A percentile compares a stretch with the other conserved stretches of the same genome.
Conservation (phyloP, 2,113 vertebrate species). For the Balaeniceps rex region DNA sequence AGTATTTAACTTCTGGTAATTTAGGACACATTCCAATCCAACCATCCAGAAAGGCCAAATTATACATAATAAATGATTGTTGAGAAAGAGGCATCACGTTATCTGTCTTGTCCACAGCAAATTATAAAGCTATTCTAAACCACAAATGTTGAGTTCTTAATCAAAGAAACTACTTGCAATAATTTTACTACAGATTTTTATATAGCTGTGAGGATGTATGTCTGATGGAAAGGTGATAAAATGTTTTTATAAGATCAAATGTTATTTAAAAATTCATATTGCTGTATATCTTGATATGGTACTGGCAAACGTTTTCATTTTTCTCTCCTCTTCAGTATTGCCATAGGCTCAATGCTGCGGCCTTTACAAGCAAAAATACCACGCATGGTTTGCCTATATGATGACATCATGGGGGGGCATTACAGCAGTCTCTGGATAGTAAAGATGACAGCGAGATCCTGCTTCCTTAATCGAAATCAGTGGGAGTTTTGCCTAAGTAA, state of each 20-base stretch:
- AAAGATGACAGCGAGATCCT: neutral
- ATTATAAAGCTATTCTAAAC: conserved; percentile 13
- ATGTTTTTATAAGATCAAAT: conserved; percentile 32
- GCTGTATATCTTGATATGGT: conserved; percentile 47
- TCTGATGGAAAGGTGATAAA: neutral
- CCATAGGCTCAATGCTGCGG: neutral
- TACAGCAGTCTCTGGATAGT: neutral
- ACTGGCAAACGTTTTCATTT: conserved; percentile 60
- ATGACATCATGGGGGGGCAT: neutral
- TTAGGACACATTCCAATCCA: neutral
- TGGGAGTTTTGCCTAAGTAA: neutral
- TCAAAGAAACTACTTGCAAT: conserved; percentile 37
- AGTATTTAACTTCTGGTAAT: neutral
- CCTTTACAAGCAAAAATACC: neutral
- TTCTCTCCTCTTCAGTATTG: conserved; percentile 51
- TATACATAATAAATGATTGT: neutral
- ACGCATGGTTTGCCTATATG: neutral
- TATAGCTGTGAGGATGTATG: neutral
- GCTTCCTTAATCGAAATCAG: neutral
- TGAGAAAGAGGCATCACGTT: neutral
- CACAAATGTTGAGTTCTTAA: conserved; percentile 25
- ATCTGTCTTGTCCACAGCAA: conserved; percentile 5
- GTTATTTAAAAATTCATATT: conserved; percentile 42
- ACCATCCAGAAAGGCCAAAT: neutral
- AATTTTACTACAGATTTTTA: conserved; percentile 27